A percentile compares a stretch with the other conserved stretches of the same genome.
phyloP scores from a whole-genome alignment of 2,113 vertebrate genomes.

The Etheostoma spectabile region DNA sequence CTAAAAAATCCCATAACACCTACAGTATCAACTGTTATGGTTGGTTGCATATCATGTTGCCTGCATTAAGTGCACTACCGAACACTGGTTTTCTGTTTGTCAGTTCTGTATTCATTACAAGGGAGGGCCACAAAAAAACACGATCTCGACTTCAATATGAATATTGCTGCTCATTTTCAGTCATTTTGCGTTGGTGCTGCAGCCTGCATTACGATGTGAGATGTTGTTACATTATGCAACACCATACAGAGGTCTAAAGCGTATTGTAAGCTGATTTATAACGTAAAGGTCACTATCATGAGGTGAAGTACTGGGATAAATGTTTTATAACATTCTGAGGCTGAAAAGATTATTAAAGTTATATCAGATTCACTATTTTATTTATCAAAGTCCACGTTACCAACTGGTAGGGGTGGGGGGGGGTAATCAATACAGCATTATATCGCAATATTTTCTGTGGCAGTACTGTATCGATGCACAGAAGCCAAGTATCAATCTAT shows the following conservation, averaged over 20 bases:
- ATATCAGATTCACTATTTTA: background rate
- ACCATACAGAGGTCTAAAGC: slow-evolving; percentile 15
- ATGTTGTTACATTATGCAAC: slow-evolving; percentile 8
- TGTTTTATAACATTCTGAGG: background rate
- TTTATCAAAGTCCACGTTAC: background rate
- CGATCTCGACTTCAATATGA: slow-evolving; percentile 27
- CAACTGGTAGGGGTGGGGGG: too few relatives aligned
- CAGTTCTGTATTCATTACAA: slow-evolving; percentile 42
- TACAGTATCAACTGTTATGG: slow-evolving; percentile 62
- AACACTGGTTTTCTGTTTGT: slow-evolving; percentile 54
- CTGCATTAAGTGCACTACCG: slow-evolving; percentile 50
- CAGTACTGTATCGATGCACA: too few relatives aligned
- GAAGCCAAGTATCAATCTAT: too few relatives aligned
- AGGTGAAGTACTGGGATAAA: slow-evolving; percentile 20
- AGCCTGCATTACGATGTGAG: slow-evolving; percentile 13
- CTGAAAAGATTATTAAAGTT: background rate
- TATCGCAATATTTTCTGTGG: too few relatives aligned
- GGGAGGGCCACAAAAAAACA: slow-evolving; percentile 23
- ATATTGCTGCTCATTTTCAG: slow-evolving; percentile 19
- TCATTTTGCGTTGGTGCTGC: slow-evolving; percentile 19
- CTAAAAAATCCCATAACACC: slow-evolving; percentile 62
- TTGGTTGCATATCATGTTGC: slow-evolving; percentile 67
- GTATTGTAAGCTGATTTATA: slow-evolving; percentile 25
- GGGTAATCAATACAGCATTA: too few relatives aligned
- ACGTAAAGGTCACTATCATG: slow-evolving; percentile 28